A percentile compares a stretch with the other conserved stretches of the same genome.
Evolutionary conservation across 1,140 invertebrate genomes (phyloP).

Genomic region (Neuroterus valhalla): DNA sequence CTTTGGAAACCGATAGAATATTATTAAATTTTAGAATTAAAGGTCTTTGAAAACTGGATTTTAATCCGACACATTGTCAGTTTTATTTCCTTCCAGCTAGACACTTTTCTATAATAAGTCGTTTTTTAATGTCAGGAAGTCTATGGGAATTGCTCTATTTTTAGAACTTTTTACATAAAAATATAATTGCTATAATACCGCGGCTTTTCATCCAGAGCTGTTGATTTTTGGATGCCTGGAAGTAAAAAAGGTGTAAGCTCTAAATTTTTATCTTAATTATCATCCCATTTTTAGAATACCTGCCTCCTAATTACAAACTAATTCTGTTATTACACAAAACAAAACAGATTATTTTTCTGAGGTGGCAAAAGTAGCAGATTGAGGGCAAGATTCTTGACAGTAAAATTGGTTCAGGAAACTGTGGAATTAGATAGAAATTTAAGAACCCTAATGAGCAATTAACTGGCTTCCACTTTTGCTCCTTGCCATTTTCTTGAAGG

Average conservation of each 20-base stretch:
- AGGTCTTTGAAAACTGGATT: background rate
- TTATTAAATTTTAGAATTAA: background rate
- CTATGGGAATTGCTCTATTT: background rate
- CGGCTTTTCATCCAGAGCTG: too few species aligned
- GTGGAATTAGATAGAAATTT: background rate
- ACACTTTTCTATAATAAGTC: background rate
- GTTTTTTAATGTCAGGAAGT: background rate
- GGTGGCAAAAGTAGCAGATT: background rate
- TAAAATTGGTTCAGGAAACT: background rate
- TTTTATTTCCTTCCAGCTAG: background rate
- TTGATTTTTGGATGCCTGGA: too few species aligned
- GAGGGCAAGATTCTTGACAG: background rate
- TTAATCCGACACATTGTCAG: slow-evolving; percentile 17
- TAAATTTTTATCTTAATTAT: too few species aligned
- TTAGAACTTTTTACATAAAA: too few species aligned
- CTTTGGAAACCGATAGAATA: background rate
- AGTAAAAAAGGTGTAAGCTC: too few species aligned
- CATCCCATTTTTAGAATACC: too few species aligned
- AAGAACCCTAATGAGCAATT: slow-evolving; percentile 12
- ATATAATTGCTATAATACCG: too few species aligned
- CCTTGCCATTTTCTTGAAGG: background rate
- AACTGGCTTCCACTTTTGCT: slow-evolving; percentile 13
- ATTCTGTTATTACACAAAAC: too few species aligned
- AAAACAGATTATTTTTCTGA: too few species aligned
- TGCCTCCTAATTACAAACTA: too few species aligned